These are phyloP conservation scores for Emydura subglobosa DNA, from an alignment of 2,113 vertebrate species.

Conservation along the genomic window DNA sequence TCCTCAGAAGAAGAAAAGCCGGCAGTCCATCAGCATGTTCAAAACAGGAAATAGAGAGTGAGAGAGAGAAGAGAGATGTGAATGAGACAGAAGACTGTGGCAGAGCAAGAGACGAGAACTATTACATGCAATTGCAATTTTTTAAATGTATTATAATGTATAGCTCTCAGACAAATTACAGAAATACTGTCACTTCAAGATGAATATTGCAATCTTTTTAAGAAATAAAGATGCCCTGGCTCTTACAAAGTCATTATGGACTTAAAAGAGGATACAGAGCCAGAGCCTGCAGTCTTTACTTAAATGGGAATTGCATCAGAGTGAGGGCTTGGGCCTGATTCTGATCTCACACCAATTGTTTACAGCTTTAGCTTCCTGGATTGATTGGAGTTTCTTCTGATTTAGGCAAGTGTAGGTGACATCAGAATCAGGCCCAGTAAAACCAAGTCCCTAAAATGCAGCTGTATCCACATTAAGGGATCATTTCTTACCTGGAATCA, in stretches of 20 bases:
- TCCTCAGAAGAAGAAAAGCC: not conserved
- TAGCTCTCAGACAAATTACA: not conserved
- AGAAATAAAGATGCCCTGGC: not conserved
- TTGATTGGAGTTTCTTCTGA: not conserved
- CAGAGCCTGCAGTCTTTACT: not conserved
- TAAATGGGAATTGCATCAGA: not conserved
- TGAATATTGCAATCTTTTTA: not conserved
- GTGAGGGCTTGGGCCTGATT: not conserved
- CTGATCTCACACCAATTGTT: not conserved
- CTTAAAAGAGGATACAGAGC: not conserved
- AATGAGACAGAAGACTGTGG: not conserved
- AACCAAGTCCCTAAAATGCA: not conserved
- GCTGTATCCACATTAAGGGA: not conserved
- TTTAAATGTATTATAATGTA: not conserved
- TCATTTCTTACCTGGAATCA: conserved; percentile 88
- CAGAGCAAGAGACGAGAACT: not conserved
- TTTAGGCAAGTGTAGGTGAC: not conserved
- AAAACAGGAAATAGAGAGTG: not conserved
- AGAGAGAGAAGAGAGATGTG: not conserved
- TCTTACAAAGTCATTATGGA: not conserved
- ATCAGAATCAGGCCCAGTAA: not conserved
- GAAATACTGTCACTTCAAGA: not conserved
- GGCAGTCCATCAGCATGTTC: not conserved
- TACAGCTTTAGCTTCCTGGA: not conserved
- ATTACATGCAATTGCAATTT: not conserved